phyloP scores from a whole-genome alignment of 2,888 invertebrate genomes.

The Orthonychiurus folsomi region DNA sequence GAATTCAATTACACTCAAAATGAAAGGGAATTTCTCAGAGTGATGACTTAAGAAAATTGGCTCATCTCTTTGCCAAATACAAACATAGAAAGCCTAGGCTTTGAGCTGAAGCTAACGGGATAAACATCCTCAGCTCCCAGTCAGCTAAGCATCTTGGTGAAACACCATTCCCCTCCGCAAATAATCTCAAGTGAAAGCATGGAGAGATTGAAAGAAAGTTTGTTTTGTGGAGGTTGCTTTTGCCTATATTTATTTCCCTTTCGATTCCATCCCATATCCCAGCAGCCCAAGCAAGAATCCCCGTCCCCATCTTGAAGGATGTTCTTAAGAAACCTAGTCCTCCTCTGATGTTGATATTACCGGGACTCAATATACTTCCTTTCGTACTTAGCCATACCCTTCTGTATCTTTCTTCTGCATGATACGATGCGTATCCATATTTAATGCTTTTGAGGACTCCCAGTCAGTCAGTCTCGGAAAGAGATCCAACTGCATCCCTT shows the following conservation, averaged over 20 bases:
- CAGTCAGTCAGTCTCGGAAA: not conserved
- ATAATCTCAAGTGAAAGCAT: not conserved
- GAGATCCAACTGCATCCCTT: not conserved
- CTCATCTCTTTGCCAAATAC: too few relatives aligned
- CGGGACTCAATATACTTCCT: not conserved
- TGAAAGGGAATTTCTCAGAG: too few relatives aligned
- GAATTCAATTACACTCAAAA: too few relatives aligned
- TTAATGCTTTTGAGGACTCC: slow-evolving; percentile 1
- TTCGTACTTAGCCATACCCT: too few relatives aligned
- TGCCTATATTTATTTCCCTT: not conserved
- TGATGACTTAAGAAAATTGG: too few relatives aligned
- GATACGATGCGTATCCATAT: too few relatives aligned
- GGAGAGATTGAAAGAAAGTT: not conserved
- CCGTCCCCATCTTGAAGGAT: not conserved
- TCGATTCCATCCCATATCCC: not conserved
- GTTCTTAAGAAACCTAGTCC: not conserved
- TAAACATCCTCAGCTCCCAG: too few relatives aligned
- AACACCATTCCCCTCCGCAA: too few relatives aligned
- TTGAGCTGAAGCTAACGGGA: too few relatives aligned
- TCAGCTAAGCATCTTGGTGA: too few relatives aligned
- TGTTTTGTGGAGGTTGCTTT: not conserved
- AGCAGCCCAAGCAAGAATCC: not conserved
- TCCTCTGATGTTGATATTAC: not conserved
- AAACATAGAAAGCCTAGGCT: too few relatives aligned
- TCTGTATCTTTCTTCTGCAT: too few relatives aligned